A percentile compares a stretch with the other conserved stretches of the same genome.
These are phyloP conservation scores for Oscheius onirici DNA, from an alignment of 2,888 invertebrate genomes.

Conservation along the genomic window DNA sequence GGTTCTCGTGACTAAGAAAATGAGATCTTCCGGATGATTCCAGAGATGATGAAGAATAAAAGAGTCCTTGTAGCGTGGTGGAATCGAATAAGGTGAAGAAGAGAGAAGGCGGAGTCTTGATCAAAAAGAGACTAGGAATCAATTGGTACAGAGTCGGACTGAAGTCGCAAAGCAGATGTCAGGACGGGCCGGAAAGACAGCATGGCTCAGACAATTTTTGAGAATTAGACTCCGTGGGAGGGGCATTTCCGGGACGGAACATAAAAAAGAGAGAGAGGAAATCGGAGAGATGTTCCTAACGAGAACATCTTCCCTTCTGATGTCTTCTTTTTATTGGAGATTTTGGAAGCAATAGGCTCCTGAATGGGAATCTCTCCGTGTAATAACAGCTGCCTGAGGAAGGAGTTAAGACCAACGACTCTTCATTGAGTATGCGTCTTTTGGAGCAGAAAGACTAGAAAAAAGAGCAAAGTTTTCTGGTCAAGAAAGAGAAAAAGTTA, in stretches of 20 bases:
- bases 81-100: constrained; percentile 4
- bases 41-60: neutral
- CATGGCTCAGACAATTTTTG: constrained; percentile 11
- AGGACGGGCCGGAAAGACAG: neutral
- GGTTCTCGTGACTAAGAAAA: too few species aligned
- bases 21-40: too few species aligned
- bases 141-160: neutral
- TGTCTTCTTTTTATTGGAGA: too few species aligned
- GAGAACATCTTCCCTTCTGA: too few species aligned
- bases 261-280: neutral
- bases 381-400: constrained; percentile 13
- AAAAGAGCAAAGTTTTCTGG: too few species aligned
- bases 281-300: too few species aligned
- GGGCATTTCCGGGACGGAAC: neutral
- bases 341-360: neutral
- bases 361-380: constrained; percentile 7
- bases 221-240: constrained; percentile 19
- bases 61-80: constrained; percentile 12
- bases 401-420: neutral
- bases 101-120: constrained; percentile 15
- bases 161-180: constrained; percentile 22
- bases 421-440: too few species aligned
- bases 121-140: constrained; percentile 26
- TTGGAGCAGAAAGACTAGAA: too few species aligned
- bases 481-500: too few species aligned